phyloP scores from a whole-genome alignment of 2,113 vertebrate genomes.

The Hippocampus zosterae region DNA sequence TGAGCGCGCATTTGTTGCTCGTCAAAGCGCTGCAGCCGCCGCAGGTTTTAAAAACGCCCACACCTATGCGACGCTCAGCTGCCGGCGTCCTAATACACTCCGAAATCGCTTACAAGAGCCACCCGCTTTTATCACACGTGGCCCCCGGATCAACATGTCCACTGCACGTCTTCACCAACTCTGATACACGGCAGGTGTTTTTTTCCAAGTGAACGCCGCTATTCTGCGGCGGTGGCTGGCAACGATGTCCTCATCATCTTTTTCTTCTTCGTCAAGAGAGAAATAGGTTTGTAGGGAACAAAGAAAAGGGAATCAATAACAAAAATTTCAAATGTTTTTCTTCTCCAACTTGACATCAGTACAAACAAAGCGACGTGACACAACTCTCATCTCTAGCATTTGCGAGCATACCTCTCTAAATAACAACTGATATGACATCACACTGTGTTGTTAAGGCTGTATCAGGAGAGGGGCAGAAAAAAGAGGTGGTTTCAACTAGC shows the following conservation, averaged over 20 bases:
- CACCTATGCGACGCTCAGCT: too few relatives aligned
- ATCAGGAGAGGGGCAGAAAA: background rate
- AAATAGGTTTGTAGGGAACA: too few relatives aligned
- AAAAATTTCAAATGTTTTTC: background rate
- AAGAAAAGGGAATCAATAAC: background rate
- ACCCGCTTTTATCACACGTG: background rate
- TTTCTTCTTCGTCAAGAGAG: background rate
- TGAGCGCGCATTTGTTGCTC: background rate
- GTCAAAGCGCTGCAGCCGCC: background rate
- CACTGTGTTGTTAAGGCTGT: too few relatives aligned
- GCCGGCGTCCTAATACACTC: background rate
- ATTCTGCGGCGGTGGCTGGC: background rate
- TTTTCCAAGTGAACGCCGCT: background rate
- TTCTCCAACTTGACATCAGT: background rate
- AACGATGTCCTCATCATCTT: background rate
- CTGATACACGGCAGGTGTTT: background rate
- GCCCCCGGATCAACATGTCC: conserved; percentile 1
- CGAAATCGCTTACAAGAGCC: background rate
- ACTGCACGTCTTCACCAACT: background rate
- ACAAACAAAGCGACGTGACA: too few relatives aligned
- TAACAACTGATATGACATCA: background rate
- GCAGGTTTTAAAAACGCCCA: conserved; percentile 3
- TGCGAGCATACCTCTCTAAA: background rate
- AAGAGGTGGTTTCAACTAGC: background rate
- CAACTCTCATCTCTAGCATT: too few relatives aligned